Conservation (phyloP, 2,113 vertebrate species). For the Thamnophis sirtalis region DNA sequence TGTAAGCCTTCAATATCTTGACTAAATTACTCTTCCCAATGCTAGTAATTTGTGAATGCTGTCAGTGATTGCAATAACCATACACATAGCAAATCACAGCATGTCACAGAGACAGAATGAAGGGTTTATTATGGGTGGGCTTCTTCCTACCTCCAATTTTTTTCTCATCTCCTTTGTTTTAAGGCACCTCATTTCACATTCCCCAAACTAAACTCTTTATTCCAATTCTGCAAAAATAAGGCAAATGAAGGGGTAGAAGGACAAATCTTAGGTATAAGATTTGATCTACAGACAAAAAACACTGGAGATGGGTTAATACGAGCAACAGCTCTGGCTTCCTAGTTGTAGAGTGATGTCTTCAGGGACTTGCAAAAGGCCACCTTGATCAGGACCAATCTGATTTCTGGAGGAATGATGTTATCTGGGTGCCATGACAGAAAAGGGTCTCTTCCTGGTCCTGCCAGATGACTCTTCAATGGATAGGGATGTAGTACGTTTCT, state of each 20-base stretch:
- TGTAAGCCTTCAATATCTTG: neutral
- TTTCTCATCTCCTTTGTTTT: neutral
- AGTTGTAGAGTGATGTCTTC: neutral
- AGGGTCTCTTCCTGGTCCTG: neutral
- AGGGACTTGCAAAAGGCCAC: neutral
- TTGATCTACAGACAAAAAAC: neutral
- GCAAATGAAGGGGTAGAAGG: neutral
- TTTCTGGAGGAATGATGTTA: neutral
- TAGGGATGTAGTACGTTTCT: neutral
- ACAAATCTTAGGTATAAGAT: neutral
- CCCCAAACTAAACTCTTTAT: neutral
- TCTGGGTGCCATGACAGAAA: neutral
- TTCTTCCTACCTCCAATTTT: neutral
- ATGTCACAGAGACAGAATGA: no score
- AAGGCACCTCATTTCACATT: neutral
- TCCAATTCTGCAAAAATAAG: neutral
- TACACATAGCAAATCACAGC: neutral
- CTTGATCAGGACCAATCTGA: neutral
- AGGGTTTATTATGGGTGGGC: neutral
- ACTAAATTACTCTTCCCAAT: neutral
- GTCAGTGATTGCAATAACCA: neutral
- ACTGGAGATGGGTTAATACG: neutral
- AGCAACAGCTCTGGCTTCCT: neutral
- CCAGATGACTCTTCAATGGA: neutral
- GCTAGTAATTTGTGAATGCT: neutral